phyloP scores from a whole-genome alignment of 2,113 vertebrate genomes.

The Gnathonemus echidnorhynchus region DNA sequence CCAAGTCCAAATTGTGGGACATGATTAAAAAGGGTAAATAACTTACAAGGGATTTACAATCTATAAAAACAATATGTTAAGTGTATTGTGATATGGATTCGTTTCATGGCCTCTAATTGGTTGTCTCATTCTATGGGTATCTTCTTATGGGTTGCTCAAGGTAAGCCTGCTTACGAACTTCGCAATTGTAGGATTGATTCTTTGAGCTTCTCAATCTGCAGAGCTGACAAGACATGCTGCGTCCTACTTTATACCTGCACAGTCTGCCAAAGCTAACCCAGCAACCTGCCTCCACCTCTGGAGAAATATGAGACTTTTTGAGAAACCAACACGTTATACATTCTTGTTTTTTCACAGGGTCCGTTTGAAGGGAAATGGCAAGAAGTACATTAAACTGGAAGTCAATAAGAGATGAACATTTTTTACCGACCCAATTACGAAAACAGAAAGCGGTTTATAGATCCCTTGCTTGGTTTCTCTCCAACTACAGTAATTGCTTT shows the following conservation, averaged over 20 bases:
- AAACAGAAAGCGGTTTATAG: constrained; percentile 1
- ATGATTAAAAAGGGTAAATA: constrained; percentile 6
- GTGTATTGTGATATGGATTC: not conserved
- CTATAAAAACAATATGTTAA: not conserved
- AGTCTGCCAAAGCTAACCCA: not conserved
- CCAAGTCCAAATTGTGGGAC: not conserved
- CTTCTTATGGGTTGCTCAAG: not conserved
- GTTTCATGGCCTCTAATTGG: not conserved
- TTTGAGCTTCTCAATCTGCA: not conserved
- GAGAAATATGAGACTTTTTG: not conserved
- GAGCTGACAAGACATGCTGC: not conserved
- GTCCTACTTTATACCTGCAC: not conserved
- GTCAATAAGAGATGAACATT: not conserved
- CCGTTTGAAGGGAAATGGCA: not conserved
- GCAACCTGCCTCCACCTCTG: not conserved
- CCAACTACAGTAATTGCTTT: constrained; percentile 7
- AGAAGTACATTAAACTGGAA: not conserved
- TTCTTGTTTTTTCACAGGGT: constrained; percentile 1
- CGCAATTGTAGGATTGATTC: not conserved
- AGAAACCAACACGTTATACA: not conserved
- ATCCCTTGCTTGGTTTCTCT: not conserved
- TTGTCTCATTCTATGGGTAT: not conserved
- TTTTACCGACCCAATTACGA: not conserved
- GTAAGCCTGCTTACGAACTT: not conserved
- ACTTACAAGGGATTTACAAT: not conserved